Base-by-base conservation (phyloP, 2,888 invertebrate genomes). In the Erebia ligea region DNA sequence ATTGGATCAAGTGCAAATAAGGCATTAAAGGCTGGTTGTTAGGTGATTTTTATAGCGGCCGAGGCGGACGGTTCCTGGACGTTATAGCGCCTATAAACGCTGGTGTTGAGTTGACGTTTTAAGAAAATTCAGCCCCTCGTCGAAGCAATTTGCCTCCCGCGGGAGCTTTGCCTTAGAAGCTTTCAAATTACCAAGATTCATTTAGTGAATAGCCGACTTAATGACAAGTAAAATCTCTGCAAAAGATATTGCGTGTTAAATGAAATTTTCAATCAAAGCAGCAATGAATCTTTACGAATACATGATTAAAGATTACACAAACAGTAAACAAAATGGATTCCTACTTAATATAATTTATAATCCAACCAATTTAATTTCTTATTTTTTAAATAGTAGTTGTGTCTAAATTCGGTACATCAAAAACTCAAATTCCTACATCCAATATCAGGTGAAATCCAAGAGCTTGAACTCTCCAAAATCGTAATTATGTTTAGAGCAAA, bases 1-100 rank as follows among this genome's bases (percentile, higher is more conserved):
- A 69, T 66, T 73, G 67, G 57, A 72, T 69, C 71, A 68, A 72
- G 69, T 68, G 71, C 59, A 75, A 76, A 73, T 74, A 74, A 73
- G 70, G 64, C 67, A 52, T 69, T 70, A 73, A 61, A 69, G 65
- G 58, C 57, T 62, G 64, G 71, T 48, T 82, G 81, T 84, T 82
- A 85, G 85, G 84, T 86, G 88, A 87, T 90, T 91, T 89, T 91
- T 91, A 91, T 86, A 86, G 84, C 82, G 83, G 84, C 79, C 84
- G 77, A 86, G 80, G 80, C 82, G 82, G 85, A 86, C 84, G 87
- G 85, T 86, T 86, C 82, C 84, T 87, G 87, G 81, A 86, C 84
- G 89, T 91, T 92, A 93, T 89, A 83, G 86, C 86, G 79, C 78
- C 88, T 85, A 90, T 91, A 67, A 92, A 91, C 83, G 82, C 83